Evolutionary conservation across 23 tunicate species (phyloP).

Genomic region (Clavelina lepadiformis): DNA sequence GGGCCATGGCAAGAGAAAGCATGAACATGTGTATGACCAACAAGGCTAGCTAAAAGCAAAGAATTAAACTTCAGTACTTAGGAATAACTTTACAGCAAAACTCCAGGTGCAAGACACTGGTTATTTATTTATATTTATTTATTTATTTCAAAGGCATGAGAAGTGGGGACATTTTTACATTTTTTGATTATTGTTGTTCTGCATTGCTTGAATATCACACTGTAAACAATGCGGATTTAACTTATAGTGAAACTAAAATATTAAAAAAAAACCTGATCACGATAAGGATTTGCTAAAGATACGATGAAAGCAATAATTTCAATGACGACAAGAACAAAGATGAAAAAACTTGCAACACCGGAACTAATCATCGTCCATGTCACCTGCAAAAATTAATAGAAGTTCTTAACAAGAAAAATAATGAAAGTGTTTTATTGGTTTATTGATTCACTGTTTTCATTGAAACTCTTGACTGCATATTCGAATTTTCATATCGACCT

Average conservation of each 20-base stretch:
- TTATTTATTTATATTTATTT: neutral
- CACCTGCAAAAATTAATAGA: neutral
- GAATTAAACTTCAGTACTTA: neutral
- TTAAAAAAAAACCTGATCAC: neutral
- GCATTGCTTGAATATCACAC: too few species aligned
- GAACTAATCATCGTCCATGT: slow-evolving; percentile 4
- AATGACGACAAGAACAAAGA: neutral
- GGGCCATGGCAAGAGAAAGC: neutral
- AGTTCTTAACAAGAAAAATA: neutral
- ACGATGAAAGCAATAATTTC: neutral
- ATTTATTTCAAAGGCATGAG: too few species aligned
- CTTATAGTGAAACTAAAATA: neutral
- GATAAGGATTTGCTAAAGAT: neutral
- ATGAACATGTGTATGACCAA: too few species aligned
- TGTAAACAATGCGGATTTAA: neutral
- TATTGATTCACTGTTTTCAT: too few species aligned
- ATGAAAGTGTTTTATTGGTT: too few species aligned
- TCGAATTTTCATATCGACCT: too few species aligned
- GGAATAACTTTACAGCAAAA: neutral
- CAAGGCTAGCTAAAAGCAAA: neutral
- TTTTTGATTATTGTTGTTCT: too few species aligned
- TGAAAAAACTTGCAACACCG: neutral
- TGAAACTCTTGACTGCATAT: too few species aligned
- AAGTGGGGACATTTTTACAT: too few species aligned
- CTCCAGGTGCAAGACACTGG: neutral